Evolutionary conservation across 2,797 vertebrate species (phyloP).

Genomic region (Kryptopterus vitreolus): DNA sequence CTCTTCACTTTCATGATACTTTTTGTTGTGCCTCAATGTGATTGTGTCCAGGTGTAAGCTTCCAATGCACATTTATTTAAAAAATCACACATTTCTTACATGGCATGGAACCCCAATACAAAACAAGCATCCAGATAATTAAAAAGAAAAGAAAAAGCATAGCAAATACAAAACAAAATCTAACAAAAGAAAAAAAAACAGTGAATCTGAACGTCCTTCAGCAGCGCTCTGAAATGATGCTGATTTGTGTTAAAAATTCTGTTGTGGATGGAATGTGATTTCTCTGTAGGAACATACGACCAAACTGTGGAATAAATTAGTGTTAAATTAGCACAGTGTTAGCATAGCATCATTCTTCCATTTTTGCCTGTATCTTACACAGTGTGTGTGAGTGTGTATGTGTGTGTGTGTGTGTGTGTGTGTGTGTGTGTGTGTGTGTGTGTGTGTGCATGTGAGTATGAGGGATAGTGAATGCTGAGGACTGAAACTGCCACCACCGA

Average conservation of each 20-base stretch:
- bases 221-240: neutral
- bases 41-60: neutral
- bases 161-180: neutral
- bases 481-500: too few species aligned
- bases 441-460: too few species aligned
- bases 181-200: neutral
- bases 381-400: neutral
- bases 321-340: neutral
- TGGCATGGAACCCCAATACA: neutral
- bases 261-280: neutral
- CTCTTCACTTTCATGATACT: neutral
- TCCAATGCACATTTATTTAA: neutral
- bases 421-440: too few species aligned
- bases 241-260: neutral
- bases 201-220: neutral
- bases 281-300: neutral
- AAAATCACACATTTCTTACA: neutral
- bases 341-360: too few species aligned
- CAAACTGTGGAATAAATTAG: neutral
- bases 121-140: neutral
- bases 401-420: too few species aligned
- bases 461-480: too few species aligned
- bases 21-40: neutral
- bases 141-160: neutral
- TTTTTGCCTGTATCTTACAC: too few species aligned